Evolutionary conservation across 1,140 invertebrate species (phyloP), one percentile per base, ranked within the genome.

Genomic region (Drosophila auraria): DNA sequence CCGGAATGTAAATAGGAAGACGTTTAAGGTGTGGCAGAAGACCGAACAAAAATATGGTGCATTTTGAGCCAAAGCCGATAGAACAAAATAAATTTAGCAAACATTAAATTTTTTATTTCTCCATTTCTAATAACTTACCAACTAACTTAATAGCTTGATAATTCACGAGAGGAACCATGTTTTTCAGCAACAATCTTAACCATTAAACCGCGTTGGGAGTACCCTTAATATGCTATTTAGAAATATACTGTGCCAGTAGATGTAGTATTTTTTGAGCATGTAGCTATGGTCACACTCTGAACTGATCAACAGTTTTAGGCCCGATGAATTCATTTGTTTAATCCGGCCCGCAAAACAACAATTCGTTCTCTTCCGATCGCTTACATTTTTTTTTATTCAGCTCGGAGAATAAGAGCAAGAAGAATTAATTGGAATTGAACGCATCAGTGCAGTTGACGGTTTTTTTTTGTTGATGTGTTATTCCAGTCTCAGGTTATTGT

Each of bases 351-450:
- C 68, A 69, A 54, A 69, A 69, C 68, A 71, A 56, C 50, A 71
- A 38, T 47, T 36, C 8, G 12, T 30, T 62, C 4, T 30, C 5
- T 59, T n/a, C 0, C 17, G 11, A 25, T n/a, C n/a, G 8, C 2
- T 14, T 15, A 0, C 27, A 20, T 44, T 20, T 15, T 42, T 12
- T 9, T 27, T 25, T n/a, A 25, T 53, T 44, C 25, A 20, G 7
- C 14, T 7, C 15, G 2, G 2, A 5, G 20, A 40, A 27, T 60
- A 63, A 51, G 15, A 53, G 25, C 49, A 36, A 49, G 14, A 63
- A 64, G 36, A 76, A 71, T 51, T 14, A 73, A 66, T 66, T 36
- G 11, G 42, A 75, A 53, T 71, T 62, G 2, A 78, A 71, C 54
- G 64, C 53, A 59, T 79, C 74, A 64, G 49, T 66, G 36, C 15